Base-by-base conservation (phyloP, 2,888 invertebrate species). In the Periphyllus acericola region DNA sequence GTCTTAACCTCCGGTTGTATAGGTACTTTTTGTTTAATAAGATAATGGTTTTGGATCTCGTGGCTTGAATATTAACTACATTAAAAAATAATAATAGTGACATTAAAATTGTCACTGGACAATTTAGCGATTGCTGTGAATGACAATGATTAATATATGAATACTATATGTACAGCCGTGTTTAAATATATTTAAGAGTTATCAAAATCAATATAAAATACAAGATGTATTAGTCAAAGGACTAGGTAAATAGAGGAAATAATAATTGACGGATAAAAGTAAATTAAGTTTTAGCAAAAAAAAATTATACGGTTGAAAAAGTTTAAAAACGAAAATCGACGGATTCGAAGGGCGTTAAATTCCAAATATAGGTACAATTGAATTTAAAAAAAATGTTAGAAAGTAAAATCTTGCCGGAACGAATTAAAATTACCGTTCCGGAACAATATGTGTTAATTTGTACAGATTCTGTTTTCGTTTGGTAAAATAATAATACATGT, bases 341-440 rank as follows among this genome's bases (percentile, higher is more conserved):
- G 19, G 46, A 32, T 17, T 72, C 36, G 71, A 86, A 81, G 87
- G 80, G 72, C 79, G 55, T 55, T 72, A n/a, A 17, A 52, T 72
- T 74, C 60, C 66, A 29, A 71, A 71, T 9, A 36, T 4, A 46
- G 46, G 46, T 46, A 79, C 80, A 86, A 86, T 60, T 40, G 72
- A 72, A 74, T 86, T 55, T 29, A n/a, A 46, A 40, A 68, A 87
- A 40, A 80, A 66, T 74, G 40, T 19, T 87, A 87, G 87, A 87
- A 87, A 87, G 87, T 80, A 87, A 87, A 87, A 87, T 87, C 87
- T 81, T 29, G 68, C 74, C 74, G 80, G 72, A 81, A 87, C 87
- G 79, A 87, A 87, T 81, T 81, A 71, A 86, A 72, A 19, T 32
- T 80, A 80, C 80, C 80, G 87, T 87, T 87, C 87, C 74, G 80